A percentile compares a stretch with the other conserved stretches of the same genome.
Evolutionary conservation across 2,888 invertebrate genomes (phyloP).

Genomic region (Meteorus colon): DNA sequence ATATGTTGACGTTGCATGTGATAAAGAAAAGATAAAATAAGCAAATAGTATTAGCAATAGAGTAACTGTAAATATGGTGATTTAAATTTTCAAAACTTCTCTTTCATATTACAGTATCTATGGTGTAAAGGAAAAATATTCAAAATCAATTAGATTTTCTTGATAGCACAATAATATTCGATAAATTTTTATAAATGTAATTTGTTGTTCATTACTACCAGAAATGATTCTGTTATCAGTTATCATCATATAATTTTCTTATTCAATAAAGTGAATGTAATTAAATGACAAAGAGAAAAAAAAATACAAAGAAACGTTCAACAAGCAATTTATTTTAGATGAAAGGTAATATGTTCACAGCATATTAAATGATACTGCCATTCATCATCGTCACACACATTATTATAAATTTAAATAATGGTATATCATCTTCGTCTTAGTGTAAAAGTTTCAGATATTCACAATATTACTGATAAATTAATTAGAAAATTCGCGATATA

Average conservation of each 20-base stretch:
- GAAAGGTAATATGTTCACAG: conserved; percentile 6
- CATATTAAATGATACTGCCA: conserved; percentile 7
- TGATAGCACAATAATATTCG: not conserved
- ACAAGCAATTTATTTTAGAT: conserved; percentile 50
- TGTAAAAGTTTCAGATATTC: not conserved
- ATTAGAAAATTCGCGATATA: conserved; percentile 9
- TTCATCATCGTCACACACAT: not conserved
- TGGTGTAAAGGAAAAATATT: not conserved
- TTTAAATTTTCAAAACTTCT: conserved; percentile 39
- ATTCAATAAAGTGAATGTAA: conserved; percentile 14
- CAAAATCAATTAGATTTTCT: not conserved
- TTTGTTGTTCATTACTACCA: not conserved
- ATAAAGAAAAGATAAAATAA: conserved; percentile 41
- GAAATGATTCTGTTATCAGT: conserved; percentile 5
- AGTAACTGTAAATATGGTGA: conserved; percentile 48
- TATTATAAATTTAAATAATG: conserved; percentile 14
- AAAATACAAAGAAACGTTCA: not conserved
- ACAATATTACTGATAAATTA: conserved; percentile 9
- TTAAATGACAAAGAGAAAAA: not conserved
- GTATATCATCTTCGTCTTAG: not conserved
- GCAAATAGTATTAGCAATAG: conserved; percentile 37
- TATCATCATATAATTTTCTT: conserved; percentile 1
- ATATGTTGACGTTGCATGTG: conserved; percentile 40
- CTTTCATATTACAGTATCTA: conserved; percentile 28
- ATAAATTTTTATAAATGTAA: conserved; percentile 4